Evolutionary conservation across 2,797 vertebrate species (phyloP).

Genomic region (Microchirus variegatus): DNA sequence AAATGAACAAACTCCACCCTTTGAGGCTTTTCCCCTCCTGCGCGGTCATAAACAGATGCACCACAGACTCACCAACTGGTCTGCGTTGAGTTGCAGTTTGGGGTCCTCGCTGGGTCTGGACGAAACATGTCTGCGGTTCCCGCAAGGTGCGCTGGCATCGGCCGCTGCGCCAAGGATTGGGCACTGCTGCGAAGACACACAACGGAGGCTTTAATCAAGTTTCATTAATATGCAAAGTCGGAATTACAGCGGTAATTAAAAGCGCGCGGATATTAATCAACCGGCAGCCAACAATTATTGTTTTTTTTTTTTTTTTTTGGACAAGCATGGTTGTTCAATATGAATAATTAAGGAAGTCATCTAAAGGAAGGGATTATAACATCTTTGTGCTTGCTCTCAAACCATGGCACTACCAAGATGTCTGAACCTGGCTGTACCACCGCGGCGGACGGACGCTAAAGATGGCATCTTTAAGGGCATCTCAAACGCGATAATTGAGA

Average conservation of each 20-base stretch:
- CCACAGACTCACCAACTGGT: constrained; percentile 73
- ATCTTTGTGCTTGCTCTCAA: constrained; percentile 83
- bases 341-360: constrained; percentile 92
- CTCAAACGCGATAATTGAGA: constrained; percentile 58
- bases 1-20: constrained; percentile 85
- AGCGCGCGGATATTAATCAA: constrained; percentile 69
- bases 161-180: constrained; percentile 88
- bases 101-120: constrained; percentile 84
- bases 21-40: constrained; percentile 74
- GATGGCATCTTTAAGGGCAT: constrained; percentile 93
- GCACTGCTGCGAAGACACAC: constrained; percentile 78
- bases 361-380: constrained; percentile 87
- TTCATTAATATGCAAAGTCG: constrained; percentile 67
- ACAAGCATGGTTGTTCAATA: constrained; percentile 85
- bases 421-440: constrained; percentile 72
- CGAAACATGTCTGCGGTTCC: constrained; percentile 82
- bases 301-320: constrained; percentile 75
- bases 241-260: constrained; percentile 82
- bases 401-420: constrained; percentile 80
- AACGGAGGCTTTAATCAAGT: constrained; percentile 85
- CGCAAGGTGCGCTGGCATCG: constrained; percentile 88
- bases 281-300: constrained; percentile 62
- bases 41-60: constrained; percentile 78
- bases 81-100: constrained; percentile 64
- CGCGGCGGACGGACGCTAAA: constrained; percentile 84